Base-by-base conservation (phyloP, 2,888 invertebrate species). In the Bellardia bayeri region DNA sequence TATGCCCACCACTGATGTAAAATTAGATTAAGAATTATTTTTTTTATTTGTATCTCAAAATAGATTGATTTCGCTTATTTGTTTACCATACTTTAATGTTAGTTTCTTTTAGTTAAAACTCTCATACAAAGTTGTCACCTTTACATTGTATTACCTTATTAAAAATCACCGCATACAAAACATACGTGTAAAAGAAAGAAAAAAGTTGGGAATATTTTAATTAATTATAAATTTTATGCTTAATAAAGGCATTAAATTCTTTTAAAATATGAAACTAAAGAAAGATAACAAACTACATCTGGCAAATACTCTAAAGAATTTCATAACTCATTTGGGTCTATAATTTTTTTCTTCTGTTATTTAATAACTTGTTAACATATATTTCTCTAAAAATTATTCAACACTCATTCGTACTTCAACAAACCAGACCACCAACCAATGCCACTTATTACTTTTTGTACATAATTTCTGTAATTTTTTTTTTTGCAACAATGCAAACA, bases 381-480 rank as follows among this genome's bases (percentile, higher is more conserved):
- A 61, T 85, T 80, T 74, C 54, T 58, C 30, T 66, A 58, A 30
- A 23, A 64, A 54, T 51, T 30, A 61, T 42, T 40, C 23, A 68
- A 2, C 9, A 40, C 16, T 63, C 16, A 56, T 42, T 54, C 80
- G 42, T 30, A 14, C 9, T 6, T 68, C 5, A 76, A 54, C 8
- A 56, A 37, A 71, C 63, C 14, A 16, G 85, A 80, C 85, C 80
- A 80, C 80, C 80, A 11, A 80, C 49, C 61, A 79, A 58, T 71
- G 37, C 74, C 74, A 85, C 54, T 80, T 79, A 74, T 58, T 30
- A 49, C 49, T 30, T 56, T 64, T 79, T 58, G 40, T 49, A 3
- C 68, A 74, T 42, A 54, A 64, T 63, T 75, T 76, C 16, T 16
- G 16, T n/a, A 33, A 8, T 9, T 45, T 23, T n/a, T 54, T 42